A percentile compares a stretch with the other conserved stretches of the same genome.
phyloP scores from a whole-genome alignment of 2,113 vertebrate genomes.

The Bufo gargarizans region DNA sequence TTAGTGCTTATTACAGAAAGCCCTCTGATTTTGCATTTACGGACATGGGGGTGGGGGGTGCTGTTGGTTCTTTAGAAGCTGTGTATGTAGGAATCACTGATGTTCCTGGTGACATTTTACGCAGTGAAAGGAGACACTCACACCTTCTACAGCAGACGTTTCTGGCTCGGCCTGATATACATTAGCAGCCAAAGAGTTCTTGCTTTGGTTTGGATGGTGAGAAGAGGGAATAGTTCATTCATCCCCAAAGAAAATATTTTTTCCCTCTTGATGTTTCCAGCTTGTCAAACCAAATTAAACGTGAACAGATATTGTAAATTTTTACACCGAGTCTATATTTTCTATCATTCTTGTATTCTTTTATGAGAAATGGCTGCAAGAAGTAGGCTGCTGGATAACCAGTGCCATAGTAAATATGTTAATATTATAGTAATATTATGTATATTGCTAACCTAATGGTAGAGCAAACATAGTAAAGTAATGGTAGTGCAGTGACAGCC shows the following conservation, averaged over 20 bases:
- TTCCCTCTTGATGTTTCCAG: conserved; percentile 24
- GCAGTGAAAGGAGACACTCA: conserved; percentile 2
- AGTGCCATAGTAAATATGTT: background rate
- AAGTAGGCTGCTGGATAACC: background rate
- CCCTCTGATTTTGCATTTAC: background rate
- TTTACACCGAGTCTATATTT: conserved; percentile 4
- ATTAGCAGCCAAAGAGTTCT: conserved; percentile 18
- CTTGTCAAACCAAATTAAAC: conserved; percentile 9
- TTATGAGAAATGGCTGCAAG: background rate
- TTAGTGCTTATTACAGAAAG: background rate
- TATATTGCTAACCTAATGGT: too few species aligned
- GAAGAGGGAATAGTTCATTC: conserved; percentile 24
- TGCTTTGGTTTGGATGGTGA: conserved; percentile 13
- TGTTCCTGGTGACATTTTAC: background rate
- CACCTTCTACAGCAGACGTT: background rate
- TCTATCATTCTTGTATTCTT: background rate
- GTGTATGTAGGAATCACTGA: background rate
- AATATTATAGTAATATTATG: background rate
- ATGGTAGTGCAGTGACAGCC: too few species aligned
- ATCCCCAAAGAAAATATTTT: conserved; percentile 21
- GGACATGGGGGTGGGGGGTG: background rate
- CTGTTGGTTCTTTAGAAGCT: background rate
- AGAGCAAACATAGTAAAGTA: too few species aligned
- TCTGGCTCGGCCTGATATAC: conserved; percentile 12
- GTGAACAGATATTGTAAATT: conserved; percentile 11